Conservation (phyloP, 2,113 vertebrate species). For the Galbula dea region DNA sequence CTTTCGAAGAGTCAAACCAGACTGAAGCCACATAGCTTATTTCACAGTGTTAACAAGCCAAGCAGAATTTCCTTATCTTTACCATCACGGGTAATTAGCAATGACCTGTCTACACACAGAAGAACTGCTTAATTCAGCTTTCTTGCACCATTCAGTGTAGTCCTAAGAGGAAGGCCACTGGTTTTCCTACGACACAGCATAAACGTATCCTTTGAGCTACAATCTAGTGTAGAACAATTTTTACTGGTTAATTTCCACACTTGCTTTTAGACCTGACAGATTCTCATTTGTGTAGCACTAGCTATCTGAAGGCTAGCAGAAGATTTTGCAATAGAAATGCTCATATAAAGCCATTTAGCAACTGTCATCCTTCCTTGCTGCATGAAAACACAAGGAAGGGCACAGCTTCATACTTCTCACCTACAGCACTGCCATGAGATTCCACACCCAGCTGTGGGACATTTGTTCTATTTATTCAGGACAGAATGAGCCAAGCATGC, state of each 20-base stretch:
- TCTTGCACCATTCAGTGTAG: background rate
- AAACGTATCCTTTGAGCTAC: background rate
- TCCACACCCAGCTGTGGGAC: background rate
- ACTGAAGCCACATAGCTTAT: background rate
- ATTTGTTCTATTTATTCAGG: background rate
- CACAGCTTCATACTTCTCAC: background rate
- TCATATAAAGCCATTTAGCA: background rate
- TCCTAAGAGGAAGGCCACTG: background rate
- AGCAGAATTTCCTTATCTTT: constrained; percentile 26
- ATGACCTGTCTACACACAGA: constrained; percentile 8
- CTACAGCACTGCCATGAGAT: background rate
- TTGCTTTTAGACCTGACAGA: background rate
- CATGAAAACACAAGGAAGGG: background rate
- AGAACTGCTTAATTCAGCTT: constrained; percentile 51
- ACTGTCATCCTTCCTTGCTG: background rate
- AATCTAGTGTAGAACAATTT: background rate
- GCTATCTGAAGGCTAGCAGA: background rate
- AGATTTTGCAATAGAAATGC: background rate
- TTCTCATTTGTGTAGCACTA: background rate
- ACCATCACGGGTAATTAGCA: background rate
- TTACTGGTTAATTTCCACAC: background rate
- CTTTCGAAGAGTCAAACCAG: background rate
- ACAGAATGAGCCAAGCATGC: background rate
- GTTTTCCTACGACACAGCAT: background rate
- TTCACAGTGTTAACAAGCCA: constrained; percentile 7